Base-by-base conservation (phyloP, 2,888 invertebrate species). In the Parnassius apollo region DNA sequence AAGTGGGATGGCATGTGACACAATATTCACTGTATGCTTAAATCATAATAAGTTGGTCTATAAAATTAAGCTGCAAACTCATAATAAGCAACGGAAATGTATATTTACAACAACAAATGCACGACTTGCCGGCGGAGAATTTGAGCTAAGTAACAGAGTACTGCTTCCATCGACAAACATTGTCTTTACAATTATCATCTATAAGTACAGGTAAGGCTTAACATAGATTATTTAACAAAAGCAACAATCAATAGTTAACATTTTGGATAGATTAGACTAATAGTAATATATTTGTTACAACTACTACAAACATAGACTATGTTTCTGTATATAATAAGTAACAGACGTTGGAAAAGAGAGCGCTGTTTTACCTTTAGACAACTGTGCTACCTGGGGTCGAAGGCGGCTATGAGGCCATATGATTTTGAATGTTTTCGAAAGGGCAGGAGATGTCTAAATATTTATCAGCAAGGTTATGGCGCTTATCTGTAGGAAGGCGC, bases 401-500 rank as follows among this genome's bases (percentile, higher is more conserved):
- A n/a, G n/a, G 8, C n/a, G 44, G 44, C 44, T 44, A 44, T 9
- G 44, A 11, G 25, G 3, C 25, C 25, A 10, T 10, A 2, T 2
- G 9, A 9, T 44, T 1, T 3, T 9, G 44, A 44, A 44, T 9
- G 9, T 2, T 49, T n/a, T 49, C 49, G 4, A 13, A 9, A 9
- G 9, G 2, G 13, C n/a, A 13, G 49, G 13, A n/a, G 11, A 12
- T 46, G 12, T 12, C 12, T 46, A 46, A 46, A 50, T 50, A 18
- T 7, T 50, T 1, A 18, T 50, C 45, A 55, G 54, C 12, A 4
- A n/a, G n/a, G 4, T 44, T 59, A 18, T 57, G 50, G 48, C 68
- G 80, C 69, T 75, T 86, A 86, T 80, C 87, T 82, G 78, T 80
- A 82, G 71, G 75, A 71, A 67, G 81, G 80, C 59, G 75, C 75